Evolutionary conservation across 1,140 invertebrate genomes (phyloP), one percentile per base, ranked within the genome.

Genomic region (Tetragonula clypearis): DNA sequence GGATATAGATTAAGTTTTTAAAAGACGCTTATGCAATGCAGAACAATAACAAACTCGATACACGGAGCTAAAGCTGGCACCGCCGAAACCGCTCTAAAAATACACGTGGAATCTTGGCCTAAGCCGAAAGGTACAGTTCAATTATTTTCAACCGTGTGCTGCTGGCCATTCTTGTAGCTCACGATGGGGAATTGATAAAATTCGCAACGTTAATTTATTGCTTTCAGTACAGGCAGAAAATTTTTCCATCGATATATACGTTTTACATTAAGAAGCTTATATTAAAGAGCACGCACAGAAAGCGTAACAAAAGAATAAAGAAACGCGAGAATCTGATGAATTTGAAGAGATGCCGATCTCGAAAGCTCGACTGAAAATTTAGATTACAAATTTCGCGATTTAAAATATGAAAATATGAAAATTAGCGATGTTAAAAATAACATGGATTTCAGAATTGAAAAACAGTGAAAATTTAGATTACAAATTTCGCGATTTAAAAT

Each of bases 21-120:
- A 69, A 58, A 26, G 23, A 75, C n/a, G 62, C 62, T 77, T 77
- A 30, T 69, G 74, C 81, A 83, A 83, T 68, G 74, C 53, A 58
- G 49, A 83, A 83, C 74, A 83, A 83, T 58, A 62, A 26, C 60
- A 75, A 76, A 82, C 72, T 5, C 80, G 80, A 82, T 75, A 26
- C 58, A 74, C 71, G 71, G 3, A 66, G 80, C 35, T 68, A 49
- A 30, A 23, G 41, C 19, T 66, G 53, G 60, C 81, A 30, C 17
- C 23, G 73, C 21, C 26, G 17, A 77, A n/a, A 66, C 15, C 19
- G 15, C 11, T 74, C 80, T 82, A 82, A 82, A 82, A 77, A 83
- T 83, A 83, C 35, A 35, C 35, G 26, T 66, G 74, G 62, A 77
- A 77, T 77, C 30, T 77, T 77, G 72, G 81, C 81, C 81, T 82